These are phyloP conservation scores for Anser brachyrhynchus DNA, from an alignment of 2,113 vertebrate species.

Conservation along the genomic window DNA sequence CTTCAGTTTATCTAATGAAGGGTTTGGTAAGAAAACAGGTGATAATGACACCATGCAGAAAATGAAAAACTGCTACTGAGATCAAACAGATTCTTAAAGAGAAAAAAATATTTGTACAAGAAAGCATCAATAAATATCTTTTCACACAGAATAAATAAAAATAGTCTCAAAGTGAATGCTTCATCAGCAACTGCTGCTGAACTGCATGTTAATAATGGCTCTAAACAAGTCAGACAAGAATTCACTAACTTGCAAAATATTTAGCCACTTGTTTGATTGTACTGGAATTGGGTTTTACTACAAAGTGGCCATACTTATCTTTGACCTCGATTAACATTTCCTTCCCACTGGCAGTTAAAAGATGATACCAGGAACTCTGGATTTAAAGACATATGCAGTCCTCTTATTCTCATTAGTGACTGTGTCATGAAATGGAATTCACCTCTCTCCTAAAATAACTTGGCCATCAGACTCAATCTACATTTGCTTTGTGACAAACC, in stretches of 20 bases:
- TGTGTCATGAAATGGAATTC: neutral
- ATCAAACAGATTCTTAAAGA: neutral
- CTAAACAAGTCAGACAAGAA: neutral
- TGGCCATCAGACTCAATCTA: neutral
- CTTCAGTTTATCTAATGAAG: too few relatives aligned
- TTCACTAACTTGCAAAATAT: neutral
- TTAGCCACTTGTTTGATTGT: neutral
- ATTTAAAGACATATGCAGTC: neutral
- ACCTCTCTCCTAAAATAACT: accelerated
- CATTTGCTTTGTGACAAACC: neutral
- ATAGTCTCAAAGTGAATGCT: neutral
- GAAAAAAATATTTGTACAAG: neutral
- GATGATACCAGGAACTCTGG: neutral
- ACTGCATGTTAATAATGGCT: neutral
- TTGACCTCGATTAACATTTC: neutral
- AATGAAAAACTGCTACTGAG: neutral
- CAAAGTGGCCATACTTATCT: neutral
- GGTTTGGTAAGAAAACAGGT: too few relatives aligned
- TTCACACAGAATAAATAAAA: neutral
- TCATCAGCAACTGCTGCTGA: neutral
- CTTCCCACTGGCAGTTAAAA: neutral
- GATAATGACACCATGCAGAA: neutral
- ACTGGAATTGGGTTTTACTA: neutral
- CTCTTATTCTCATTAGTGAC: neutral
- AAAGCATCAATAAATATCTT: neutral